Percentiles rank a stretch among this genome's conserved stretches.
Conservation (phyloP, 2,113 vertebrate species). For the Oreotrochilus melanogaster region DNA sequence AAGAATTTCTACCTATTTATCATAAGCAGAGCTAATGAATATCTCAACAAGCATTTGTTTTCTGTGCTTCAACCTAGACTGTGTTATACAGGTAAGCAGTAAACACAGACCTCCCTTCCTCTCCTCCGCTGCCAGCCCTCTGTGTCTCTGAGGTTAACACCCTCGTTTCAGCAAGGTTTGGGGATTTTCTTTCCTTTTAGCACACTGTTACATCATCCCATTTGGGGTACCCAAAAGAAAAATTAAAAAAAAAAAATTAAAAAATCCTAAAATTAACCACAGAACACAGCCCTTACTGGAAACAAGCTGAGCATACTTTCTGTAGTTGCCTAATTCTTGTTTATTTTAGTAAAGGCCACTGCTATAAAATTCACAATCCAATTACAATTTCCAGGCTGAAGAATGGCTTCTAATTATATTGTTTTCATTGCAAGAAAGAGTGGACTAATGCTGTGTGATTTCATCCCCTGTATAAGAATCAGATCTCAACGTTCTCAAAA, state of each 20-base stretch:
- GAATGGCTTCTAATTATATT: constrained; percentile 50
- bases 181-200: background rate
- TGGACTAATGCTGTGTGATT: constrained; percentile 35
- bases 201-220: background rate
- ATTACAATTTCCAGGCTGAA: constrained; percentile 49
- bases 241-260: background rate
- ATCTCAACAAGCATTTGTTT: background rate
- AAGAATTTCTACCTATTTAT: background rate
- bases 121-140: background rate
- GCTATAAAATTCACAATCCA: constrained; percentile 62
- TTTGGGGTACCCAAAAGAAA: background rate
- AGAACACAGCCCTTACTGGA: background rate
- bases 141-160: background rate
- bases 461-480: background rate
- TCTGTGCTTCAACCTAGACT: background rate
- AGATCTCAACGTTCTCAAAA: background rate
- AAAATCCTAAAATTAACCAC: background rate
- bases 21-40: background rate
- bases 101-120: background rate
- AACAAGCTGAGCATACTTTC: constrained; percentile 14
- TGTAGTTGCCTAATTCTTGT: constrained; percentile 50
- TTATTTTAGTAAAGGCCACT: constrained; percentile 45
- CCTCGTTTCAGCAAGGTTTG: background rate
- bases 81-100: background rate
- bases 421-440: background rate